Percentiles rank a stretch among this genome's conserved stretches.
phyloP scores from a whole-genome alignment of 2,113 vertebrate genomes.

The Hippocampus barbouri region DNA sequence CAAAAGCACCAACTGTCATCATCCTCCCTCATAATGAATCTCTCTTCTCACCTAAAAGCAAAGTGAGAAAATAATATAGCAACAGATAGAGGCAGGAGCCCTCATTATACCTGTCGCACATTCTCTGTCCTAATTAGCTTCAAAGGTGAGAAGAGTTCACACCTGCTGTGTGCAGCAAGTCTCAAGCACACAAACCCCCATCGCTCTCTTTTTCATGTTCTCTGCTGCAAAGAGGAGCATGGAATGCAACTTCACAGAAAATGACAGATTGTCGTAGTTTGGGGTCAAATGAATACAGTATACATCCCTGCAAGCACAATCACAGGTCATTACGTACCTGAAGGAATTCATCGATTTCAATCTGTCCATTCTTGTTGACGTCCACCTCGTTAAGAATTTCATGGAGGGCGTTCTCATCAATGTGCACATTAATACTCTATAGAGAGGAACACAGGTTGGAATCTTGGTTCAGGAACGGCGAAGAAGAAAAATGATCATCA shows the following conservation, averaged over 20 bases:
- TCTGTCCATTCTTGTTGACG: slow-evolving; percentile 97
- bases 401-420: slow-evolving; percentile 87
- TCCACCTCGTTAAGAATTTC: slow-evolving; percentile 96
- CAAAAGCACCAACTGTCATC: slow-evolving; percentile 24
- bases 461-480: slow-evolving; percentile 2
- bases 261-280: not conserved
- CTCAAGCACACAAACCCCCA: slow-evolving; percentile 7
- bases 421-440: slow-evolving; percentile 86
- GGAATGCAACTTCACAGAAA: not conserved
- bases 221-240: not conserved
- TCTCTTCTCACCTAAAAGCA: slow-evolving; percentile 9
- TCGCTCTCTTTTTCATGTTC: not conserved
- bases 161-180: slow-evolving; percentile 18
- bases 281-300: too few species aligned
- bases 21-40: slow-evolving; percentile 8
- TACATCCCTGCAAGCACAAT: not conserved
- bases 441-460: not conserved
- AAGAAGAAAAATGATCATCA: not conserved
- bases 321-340: slow-evolving; percentile 68
- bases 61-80: slow-evolving; percentile 31
- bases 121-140: slow-evolving; percentile 35
- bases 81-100: not conserved
- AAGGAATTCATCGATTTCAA: slow-evolving; percentile 91
- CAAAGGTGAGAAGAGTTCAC: slow-evolving; percentile 29
- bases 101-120: slow-evolving; percentile 32